A percentile compares a stretch with the other conserved stretches of the same genome.
Evolutionary conservation across 1,140 invertebrate species (phyloP).

Genomic region (Lysiphlebus fabarum): DNA sequence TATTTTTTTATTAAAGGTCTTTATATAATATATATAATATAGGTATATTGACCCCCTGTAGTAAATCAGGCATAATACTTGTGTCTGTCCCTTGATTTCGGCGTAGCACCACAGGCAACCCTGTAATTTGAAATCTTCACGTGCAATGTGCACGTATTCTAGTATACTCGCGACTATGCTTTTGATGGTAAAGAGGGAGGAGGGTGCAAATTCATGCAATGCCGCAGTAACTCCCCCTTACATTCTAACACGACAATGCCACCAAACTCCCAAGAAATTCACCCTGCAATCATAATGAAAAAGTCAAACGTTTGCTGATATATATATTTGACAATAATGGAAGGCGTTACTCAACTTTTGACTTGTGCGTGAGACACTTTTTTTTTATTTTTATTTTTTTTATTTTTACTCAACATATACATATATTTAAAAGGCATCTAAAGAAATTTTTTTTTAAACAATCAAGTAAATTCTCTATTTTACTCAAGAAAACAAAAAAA

Average conservation of each 20-base stretch:
- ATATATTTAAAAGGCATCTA: too few relatives aligned
- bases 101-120: constrained; percentile 17
- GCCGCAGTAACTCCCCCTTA: constrained; percentile 50
- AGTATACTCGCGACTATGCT: constrained; percentile 7
- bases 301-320: constrained; percentile 51
- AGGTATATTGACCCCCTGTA: constrained; percentile 7
- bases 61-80: constrained; percentile 25
- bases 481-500: too few relatives aligned
- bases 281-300: constrained; percentile 51
- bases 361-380: constrained; percentile 1
- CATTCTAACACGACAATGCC: constrained; percentile 47
- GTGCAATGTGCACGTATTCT: constrained; percentile 23
- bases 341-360: constrained; percentile 30
- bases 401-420: too few relatives aligned
- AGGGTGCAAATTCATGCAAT: background rate
- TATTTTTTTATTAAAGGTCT: constrained; percentile 2
- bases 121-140: constrained; percentile 55
- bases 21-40: too few relatives aligned
- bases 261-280: constrained; percentile 53
- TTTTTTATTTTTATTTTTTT: too few relatives aligned
- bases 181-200: background rate
- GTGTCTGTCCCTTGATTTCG: constrained; percentile 11
- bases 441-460: too few relatives aligned
- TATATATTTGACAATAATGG: constrained; percentile 34
- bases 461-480: background rate